Base-by-base conservation (phyloP, 2,113 vertebrate genomes). In the Barnardius zonarius region DNA sequence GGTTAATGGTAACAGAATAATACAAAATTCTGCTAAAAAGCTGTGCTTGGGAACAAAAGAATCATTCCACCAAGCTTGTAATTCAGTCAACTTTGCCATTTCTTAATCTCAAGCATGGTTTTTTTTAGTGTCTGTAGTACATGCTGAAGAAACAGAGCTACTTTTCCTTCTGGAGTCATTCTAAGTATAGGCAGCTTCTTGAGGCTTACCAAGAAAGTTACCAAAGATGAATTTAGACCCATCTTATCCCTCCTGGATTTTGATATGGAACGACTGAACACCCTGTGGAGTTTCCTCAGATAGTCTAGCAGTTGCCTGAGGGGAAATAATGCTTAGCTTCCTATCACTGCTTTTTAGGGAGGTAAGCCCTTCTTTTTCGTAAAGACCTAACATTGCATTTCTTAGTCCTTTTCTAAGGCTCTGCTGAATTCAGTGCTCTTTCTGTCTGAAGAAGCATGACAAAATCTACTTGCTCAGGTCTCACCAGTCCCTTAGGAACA, bases 61-160 rank as follows among this genome's bases (percentile, higher is more conserved):
- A 16, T 3, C 24, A 7, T 17, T 24, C 41, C 46, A 17, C 13
- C 63, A 70, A 41, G n/a, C n/a, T 23, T 10, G 33, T 20, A 46
- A 13, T 11, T 27, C 11, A 30, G 4, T 23, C 25, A 19, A 1
- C 46, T 72, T 10, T 83, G 72, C 57, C 2, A 0, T 30, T 55
- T 61, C 69, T 39, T 25, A 11, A 54, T 17, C 41, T 51, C 0
- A 0, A 68, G 24, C 23, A 16, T 8, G n/a, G 11, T 11, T 16
- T 46, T 46, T 85, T 66, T 73, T 9, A 23, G 37, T 14, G 6
- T 17, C 28, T 74, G 25, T 44, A n/a, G 24, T 31, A 30, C 14
- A 7, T 24, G 61, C 70, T 87, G 51, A 62, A 77, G 57, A 30
- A 55, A 52, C 25, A 54, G 55, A 82, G 59, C 19, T 25, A 3